Conservation (phyloP, 2,797 vertebrate species). For the Sandelia bainsii region DNA sequence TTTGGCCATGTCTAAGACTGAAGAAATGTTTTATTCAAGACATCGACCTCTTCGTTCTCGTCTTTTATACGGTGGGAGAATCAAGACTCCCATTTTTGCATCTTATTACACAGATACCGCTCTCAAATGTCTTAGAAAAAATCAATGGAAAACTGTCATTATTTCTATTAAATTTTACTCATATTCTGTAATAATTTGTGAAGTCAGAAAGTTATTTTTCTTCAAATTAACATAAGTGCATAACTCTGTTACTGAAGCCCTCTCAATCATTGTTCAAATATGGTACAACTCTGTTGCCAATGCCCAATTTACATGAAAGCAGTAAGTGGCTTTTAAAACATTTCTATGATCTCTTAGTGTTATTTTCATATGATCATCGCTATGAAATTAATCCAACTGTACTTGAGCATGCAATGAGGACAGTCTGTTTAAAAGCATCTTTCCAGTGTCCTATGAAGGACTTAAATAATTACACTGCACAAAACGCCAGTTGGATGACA, state of each 20-base stretch:
- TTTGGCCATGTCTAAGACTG: neutral
- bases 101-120: neutral
- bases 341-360: neutral
- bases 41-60: neutral
- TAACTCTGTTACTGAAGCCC: neutral
- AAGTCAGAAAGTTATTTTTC: neutral
- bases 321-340: neutral
- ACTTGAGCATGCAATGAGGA: neutral
- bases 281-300: neutral
- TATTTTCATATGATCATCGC: neutral
- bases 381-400: conserved; percentile 1
- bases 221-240: neutral
- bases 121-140: neutral
- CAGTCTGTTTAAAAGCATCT: neutral
- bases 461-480: neutral
- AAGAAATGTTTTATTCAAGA: conserved; percentile 18
- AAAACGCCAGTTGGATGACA: neutral
- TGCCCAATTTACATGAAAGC: neutral
- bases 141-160: neutral
- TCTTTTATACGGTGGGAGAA: conserved; percentile 5
- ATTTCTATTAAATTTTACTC: neutral
- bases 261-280: neutral
- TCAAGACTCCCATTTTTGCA: neutral
- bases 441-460: neutral
- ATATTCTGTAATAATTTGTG: neutral